Conservation (phyloP, 2,113 vertebrate genomes). For the Corythornis madagascariensis region DNA sequence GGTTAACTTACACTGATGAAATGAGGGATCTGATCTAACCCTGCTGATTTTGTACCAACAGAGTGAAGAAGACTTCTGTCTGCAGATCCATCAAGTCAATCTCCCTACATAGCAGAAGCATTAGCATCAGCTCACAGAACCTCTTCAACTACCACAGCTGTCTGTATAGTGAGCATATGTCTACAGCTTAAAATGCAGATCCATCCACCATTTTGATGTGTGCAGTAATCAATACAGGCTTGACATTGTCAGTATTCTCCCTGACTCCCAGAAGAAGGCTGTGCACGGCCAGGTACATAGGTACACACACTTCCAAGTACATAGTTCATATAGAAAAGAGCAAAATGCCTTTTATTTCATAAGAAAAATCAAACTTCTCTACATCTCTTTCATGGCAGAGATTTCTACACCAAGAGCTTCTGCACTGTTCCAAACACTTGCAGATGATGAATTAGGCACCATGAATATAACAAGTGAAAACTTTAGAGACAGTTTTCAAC, state of each 20-base stretch:
- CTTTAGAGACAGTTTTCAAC: background rate
- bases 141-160: background rate
- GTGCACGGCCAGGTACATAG: constrained; percentile 73
- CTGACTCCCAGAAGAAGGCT: constrained; percentile 64
- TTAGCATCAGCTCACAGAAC: background rate
- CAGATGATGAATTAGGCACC: background rate
- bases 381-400: background rate
- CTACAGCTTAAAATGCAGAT: background rate
- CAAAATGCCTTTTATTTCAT: background rate
- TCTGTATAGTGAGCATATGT: background rate
- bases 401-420: background rate
- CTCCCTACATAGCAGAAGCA: background rate
- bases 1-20: background rate
- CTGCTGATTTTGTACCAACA: background rate
- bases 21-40: background rate
- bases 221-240: constrained; percentile 73
- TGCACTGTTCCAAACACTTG: background rate
- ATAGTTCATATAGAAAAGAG: background rate
- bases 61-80: background rate
- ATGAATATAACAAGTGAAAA: background rate
- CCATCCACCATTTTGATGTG: background rate
- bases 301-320: constrained; percentile 73
- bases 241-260: constrained; percentile 69
- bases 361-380: background rate
- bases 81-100: background rate